phyloP scores from a whole-genome alignment of 2,888 invertebrate genomes.

The Plebejus anna region DNA sequence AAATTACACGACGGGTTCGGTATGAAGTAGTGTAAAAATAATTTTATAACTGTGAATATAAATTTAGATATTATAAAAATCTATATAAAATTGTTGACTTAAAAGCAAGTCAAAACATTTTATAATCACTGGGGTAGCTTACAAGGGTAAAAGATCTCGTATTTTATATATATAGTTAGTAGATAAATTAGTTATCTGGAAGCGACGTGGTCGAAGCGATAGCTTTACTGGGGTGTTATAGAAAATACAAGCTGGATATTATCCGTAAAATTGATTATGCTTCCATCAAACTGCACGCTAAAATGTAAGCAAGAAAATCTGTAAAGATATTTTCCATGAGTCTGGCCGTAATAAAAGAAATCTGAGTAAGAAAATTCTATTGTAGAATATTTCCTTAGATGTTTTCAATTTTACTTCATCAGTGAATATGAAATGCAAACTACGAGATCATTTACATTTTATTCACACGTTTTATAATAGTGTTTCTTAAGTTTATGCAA shows the following conservation, averaged over 20 bases:
- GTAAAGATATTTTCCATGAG: neutral
- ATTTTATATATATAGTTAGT: neutral
- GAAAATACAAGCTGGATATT: slow-evolving; percentile 2
- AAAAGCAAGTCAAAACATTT: too few species aligned
- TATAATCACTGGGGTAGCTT: too few species aligned
- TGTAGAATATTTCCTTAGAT: neutral
- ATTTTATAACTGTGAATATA: too few species aligned
- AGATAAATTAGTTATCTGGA: slow-evolving; percentile 11
- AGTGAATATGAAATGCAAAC: neutral
- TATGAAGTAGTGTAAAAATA: too few species aligned
- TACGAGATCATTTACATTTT: neutral
- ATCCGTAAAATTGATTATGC: neutral
- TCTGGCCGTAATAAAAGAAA: slow-evolving; percentile 8
- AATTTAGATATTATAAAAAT: too few species aligned
- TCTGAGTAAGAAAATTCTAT: neutral
- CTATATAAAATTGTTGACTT: too few species aligned
- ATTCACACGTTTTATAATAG: neutral
- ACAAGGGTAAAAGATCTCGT: neutral
- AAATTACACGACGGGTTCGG: too few species aligned
- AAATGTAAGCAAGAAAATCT: slow-evolving; percentile 2
- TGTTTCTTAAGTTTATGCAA: neutral
- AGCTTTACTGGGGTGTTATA: neutral
- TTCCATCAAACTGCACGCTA: neutral
- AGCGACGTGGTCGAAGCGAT: neutral
- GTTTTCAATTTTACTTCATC: slow-evolving; percentile 1